Percentiles rank a stretch among this genome's conserved stretches.
Evolutionary conservation across 2,113 vertebrate genomes (phyloP).

Genomic region (Elephas maximus): DNA sequence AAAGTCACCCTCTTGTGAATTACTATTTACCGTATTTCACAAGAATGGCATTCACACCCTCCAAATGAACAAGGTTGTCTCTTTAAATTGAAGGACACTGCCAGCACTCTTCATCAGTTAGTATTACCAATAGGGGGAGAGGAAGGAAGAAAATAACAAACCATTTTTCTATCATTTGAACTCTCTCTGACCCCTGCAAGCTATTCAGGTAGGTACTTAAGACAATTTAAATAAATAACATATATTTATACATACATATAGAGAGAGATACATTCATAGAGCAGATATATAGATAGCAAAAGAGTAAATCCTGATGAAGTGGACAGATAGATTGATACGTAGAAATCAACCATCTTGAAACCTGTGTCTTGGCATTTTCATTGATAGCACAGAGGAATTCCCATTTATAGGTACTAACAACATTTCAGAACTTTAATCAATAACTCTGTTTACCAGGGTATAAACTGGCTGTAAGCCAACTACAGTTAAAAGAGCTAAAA

Average conservation of each 20-base stretch:
- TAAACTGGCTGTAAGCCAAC: background rate
- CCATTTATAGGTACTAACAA: background rate
- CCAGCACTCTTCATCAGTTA: constrained; percentile 79
- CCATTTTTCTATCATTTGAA: constrained; percentile 85
- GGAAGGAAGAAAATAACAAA: constrained; percentile 55
- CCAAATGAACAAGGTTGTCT: constrained; percentile 68
- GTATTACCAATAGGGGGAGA: constrained; percentile 60
- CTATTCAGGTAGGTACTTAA: constrained; percentile 64
- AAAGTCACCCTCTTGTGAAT: constrained; percentile 82
- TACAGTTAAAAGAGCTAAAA: background rate
- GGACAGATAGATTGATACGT: constrained; percentile 35
- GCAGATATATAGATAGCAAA: constrained; percentile 36
- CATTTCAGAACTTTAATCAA: background rate
- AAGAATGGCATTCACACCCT: constrained; percentile 71
- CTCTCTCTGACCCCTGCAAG: constrained; percentile 85
- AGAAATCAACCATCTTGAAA: constrained; percentile 51
- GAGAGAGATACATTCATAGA: background rate
- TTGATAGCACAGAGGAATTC: background rate
- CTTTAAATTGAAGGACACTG: constrained; percentile 72
- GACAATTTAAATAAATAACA: constrained; percentile 78
- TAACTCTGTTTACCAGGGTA: background rate
- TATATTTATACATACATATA: constrained; percentile 25
- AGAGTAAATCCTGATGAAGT: constrained; percentile 38
- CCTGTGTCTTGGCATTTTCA: background rate
- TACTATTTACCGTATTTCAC: constrained; percentile 78